These are phyloP conservation scores for Schizopygopsis pylzovi DNA, from an alignment of 2,797 vertebrate genomes.

Conservation along the genomic window DNA sequence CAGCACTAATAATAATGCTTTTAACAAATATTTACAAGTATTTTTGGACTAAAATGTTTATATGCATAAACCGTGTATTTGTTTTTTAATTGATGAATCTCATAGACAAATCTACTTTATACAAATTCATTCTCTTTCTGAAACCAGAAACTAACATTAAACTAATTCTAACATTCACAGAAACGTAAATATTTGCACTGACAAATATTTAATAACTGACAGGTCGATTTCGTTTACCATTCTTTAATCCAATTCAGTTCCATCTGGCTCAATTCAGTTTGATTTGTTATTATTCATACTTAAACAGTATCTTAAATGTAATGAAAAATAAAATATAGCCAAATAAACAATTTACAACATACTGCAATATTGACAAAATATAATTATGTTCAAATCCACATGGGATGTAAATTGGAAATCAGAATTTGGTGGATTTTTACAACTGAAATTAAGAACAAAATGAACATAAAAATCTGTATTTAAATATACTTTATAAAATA, in stretches of 20 bases:
- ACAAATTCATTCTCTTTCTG: background rate
- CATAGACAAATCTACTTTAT: background rate
- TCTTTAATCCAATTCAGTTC: background rate
- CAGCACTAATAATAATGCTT: background rate
- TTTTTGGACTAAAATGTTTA: constrained; percentile 34
- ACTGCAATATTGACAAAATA: background rate
- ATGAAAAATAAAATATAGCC: background rate
- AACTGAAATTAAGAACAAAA: background rate
- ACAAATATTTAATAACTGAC: background rate
- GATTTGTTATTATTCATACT: background rate
- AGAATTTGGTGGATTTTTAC: background rate
- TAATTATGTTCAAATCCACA: background rate
- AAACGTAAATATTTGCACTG: background rate
- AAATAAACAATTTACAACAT: background rate
- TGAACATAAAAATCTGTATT: background rate
- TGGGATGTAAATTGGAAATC: background rate
- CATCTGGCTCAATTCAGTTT: background rate
- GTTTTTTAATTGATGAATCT: background rate
- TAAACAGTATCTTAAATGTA: background rate
- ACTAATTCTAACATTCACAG: background rate
- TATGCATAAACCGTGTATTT: background rate
- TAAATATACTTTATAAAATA: background rate
- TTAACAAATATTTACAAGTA: constrained; percentile 7
- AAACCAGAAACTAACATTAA: background rate
- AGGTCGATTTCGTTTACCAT: background rate